Conservation (phyloP, 2,888 invertebrate species). For the Andrena chrysosceles region DNA sequence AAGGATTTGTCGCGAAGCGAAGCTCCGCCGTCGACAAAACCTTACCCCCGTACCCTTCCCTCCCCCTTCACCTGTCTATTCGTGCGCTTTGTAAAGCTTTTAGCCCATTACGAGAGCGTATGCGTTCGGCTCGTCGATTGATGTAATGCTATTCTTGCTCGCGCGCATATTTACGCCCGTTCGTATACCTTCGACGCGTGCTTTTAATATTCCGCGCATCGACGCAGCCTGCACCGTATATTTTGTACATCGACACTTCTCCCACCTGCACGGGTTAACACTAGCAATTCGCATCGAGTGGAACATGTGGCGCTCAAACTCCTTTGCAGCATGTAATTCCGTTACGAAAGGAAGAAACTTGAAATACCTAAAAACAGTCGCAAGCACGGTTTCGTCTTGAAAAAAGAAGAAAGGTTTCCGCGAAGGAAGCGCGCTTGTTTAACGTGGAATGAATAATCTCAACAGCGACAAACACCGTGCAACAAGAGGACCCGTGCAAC, state of each 20-base stretch:
- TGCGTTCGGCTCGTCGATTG: constrained; percentile 68
- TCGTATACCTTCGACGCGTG: constrained; percentile 9
- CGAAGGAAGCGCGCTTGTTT: too few species aligned
- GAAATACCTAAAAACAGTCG: too few species aligned
- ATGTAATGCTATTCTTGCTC: constrained; percentile 64
- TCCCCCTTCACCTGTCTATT: constrained; percentile 52
- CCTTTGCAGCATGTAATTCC: too few species aligned
- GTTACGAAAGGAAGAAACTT: too few species aligned
- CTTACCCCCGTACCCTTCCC: constrained; percentile 58
- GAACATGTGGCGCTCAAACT: background rate
- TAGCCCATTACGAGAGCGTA: constrained; percentile 67
- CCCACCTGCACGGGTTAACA: background rate
- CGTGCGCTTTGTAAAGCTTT: constrained; percentile 71
- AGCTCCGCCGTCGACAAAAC: constrained; percentile 69
- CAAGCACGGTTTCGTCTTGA: too few species aligned
- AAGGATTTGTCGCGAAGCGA: constrained; percentile 77
- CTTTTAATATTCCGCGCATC: constrained; percentile 2
- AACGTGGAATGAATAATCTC: background rate
- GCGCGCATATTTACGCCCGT: constrained; percentile 47
- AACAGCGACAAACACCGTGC: constrained; percentile 8
- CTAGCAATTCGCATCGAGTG: background rate
- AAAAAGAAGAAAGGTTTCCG: too few species aligned
- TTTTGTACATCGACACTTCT: background rate
- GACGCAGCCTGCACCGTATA: background rate
- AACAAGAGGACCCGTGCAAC: constrained; percentile 48